Percentiles rank a stretch among this genome's conserved stretches.
These are phyloP conservation scores for Neodiprion fabricii DNA, from an alignment of 1,140 invertebrate species.

Conservation along the genomic window DNA sequence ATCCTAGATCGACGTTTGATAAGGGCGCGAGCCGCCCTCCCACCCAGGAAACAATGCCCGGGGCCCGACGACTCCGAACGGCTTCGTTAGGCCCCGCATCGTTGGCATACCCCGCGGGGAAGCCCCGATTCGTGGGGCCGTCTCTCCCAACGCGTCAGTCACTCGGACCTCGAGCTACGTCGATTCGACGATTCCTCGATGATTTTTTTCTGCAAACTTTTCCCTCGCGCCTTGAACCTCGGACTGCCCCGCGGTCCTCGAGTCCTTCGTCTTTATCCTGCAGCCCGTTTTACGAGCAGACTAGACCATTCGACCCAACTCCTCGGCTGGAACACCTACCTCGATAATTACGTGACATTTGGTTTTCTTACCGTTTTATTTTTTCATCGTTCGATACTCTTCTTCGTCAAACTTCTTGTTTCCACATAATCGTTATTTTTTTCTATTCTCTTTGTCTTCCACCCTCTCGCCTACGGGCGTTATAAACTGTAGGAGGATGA, in stretches of 20 bases:
- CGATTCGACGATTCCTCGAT: too few relatives aligned
- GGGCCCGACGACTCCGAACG: not conserved
- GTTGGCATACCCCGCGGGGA: not conserved
- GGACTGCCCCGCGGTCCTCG: slow-evolving; percentile 47
- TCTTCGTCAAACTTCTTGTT: too few relatives aligned
- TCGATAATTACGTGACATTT: slow-evolving; percentile 59
- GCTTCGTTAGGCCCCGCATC: not conserved
- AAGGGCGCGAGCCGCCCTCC: not conserved
- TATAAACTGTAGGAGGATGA: too few relatives aligned
- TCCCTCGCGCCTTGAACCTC: too few relatives aligned
- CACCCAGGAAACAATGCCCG: slow-evolving; percentile 1
- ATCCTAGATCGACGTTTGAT: not conserved
- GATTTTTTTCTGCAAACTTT: too few relatives aligned
- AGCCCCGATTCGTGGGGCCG: too few relatives aligned
- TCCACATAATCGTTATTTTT: too few relatives aligned
- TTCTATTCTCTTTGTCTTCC: too few relatives aligned
- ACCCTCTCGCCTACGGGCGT: too few relatives aligned
- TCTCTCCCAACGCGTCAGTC: too few relatives aligned
- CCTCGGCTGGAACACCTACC: slow-evolving; percentile 50
- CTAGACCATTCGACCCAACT: not conserved
- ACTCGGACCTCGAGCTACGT: too few relatives aligned
- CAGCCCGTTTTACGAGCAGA: slow-evolving; percentile 43
- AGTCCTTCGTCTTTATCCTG: slow-evolving; percentile 47
- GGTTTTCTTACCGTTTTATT: slow-evolving; percentile 50
- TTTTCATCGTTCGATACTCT: slow-evolving; percentile 33